phyloP scores from a whole-genome alignment of 35 echinoderm and acorn worm genomes.

The Patiria miniata region DNA sequence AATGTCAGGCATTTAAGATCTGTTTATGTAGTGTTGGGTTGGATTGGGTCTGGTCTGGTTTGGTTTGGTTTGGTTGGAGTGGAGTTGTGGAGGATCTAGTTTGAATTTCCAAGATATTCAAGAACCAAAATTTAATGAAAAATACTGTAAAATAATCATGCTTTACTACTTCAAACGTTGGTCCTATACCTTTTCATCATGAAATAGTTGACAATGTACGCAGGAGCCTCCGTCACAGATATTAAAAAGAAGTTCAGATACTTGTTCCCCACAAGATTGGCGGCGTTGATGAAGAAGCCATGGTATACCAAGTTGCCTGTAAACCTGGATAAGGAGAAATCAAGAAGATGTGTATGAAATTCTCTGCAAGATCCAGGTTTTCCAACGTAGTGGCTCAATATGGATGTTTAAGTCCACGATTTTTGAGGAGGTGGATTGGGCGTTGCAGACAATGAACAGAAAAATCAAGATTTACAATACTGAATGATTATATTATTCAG shows the following conservation, averaged over 20 bases:
- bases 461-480: too few species aligned
- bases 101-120: too few species aligned
- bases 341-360: background rate
- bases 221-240: constrained; percentile 63
- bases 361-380: too few species aligned
- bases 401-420: too few species aligned
- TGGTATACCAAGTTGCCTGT: constrained; percentile 74
- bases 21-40: background rate
- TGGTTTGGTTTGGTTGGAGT: background rate
- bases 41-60: background rate
- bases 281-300: constrained; percentile 57
- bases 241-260: constrained; percentile 75
- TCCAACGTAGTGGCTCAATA: too few species aligned
- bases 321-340: constrained; percentile 18
- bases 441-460: too few species aligned
- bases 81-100: too few species aligned
- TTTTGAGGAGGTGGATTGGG: too few species aligned
- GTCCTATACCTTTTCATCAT: constrained; percentile 52
- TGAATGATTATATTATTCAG: too few species aligned
- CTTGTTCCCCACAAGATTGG: constrained; percentile 58
- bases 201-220: constrained; percentile 54
- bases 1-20: background rate
- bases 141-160: too few species aligned
- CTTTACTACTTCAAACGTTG: too few species aligned
- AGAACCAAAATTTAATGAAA: too few species aligned